Evolutionary conservation across 2,888 invertebrate species (phyloP), one percentile per base, ranked within the genome.

Genomic region (Panorpa germanica): DNA sequence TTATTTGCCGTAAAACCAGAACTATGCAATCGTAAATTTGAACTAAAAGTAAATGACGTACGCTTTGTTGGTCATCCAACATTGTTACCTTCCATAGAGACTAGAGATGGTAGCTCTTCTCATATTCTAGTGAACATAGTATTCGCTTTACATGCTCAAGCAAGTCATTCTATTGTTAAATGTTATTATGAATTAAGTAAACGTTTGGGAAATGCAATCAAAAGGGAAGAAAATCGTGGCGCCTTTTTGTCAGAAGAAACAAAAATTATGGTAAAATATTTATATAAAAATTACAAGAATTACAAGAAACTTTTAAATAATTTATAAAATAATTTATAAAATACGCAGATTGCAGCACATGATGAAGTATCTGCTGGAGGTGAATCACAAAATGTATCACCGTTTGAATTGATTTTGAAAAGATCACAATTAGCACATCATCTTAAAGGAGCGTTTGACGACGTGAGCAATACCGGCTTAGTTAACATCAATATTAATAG

Each of bases 1-100:
- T 53, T 90, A 22, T 85, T 90, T 54, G 88, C 88, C 5, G 90
- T 91, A 0, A 90, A 90, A 48, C 70, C 76, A 7, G 83, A 86
- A 43, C 55, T 93, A 12, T 90, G 86, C 47, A 83, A 83, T 45
- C 65, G 76, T 37, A 88, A 88, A 49, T 90, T 95, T 57, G 91
- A 91, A 50, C 58, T 93, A 1, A 91, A 93, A 63, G 77, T 95
- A 0, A 91, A 95, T 54, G 88, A 93, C 61, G 85, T 93, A 0
- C 61, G 91, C 25, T 95, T 95, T 57, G 85, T 95, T 8, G 88
- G 93, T 1, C 91, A 90, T 53, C 93, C 95, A 1, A 83, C 86
- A 2, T 52, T 78, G 15, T 61, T 86, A 29, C 73, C 73, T 9
- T 66, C 73, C 20, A 59, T 71, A 39, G 69, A 67, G 9, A 66